Percentiles rank a stretch among this genome's conserved stretches.
Conservation (phyloP, 2,113 vertebrate species). For the Gnathonemus longibarbis region DNA sequence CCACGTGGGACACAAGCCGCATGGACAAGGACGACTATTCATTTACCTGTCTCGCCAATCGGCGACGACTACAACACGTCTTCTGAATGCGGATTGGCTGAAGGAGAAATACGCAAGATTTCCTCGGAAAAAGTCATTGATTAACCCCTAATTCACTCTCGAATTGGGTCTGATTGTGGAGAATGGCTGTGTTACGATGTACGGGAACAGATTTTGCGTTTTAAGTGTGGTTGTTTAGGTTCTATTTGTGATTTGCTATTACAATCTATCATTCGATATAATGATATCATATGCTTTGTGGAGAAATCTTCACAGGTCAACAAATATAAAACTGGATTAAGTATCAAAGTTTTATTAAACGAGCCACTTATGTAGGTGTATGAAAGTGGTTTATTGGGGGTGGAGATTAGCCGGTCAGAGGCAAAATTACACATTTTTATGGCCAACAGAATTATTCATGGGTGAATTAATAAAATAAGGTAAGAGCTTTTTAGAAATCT, state of each 20-base stretch:
- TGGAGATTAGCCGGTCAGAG: not conserved
- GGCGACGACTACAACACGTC: not conserved
- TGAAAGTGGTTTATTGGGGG: not conserved
- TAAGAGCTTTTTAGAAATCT: not conserved
- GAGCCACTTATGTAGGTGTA: not conserved
- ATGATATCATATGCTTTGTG: not conserved
- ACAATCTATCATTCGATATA: not conserved
- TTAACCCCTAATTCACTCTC: constrained; percentile 9
- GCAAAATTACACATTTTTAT: not conserved
- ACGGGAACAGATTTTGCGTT: not conserved
- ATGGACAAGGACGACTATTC: not conserved
- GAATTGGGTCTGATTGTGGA: not conserved
- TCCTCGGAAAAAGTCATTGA: not conserved
- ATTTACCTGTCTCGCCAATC: not conserved
- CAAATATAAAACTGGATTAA: constrained; percentile 1
- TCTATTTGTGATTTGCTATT: not conserved
- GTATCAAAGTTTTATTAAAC: not conserved
- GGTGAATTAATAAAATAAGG: not conserved
- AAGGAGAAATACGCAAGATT: not conserved
- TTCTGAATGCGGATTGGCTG: not conserved
- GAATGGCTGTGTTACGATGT: not conserved
- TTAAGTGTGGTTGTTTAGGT: not conserved
- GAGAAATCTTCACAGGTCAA: not conserved
- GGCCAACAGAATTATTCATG: not conserved
- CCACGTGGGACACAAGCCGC: constrained; percentile 7